phyloP scores from a whole-genome alignment of 2,113 vertebrate genomes.

The Ramphastos sulfuratus region DNA sequence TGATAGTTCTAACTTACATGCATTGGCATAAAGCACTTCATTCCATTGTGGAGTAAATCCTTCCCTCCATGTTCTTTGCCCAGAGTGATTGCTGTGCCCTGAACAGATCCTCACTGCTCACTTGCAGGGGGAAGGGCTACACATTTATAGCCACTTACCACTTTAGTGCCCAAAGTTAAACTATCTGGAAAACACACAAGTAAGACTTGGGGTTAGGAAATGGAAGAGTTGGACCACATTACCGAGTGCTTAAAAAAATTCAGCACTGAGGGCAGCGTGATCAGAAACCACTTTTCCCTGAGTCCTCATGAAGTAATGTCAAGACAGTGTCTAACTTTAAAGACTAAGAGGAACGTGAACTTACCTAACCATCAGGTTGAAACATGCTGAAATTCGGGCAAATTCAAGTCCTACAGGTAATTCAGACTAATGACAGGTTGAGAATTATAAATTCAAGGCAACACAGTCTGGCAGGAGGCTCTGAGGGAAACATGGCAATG shows the following conservation, averaged over 20 bases:
- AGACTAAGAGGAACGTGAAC: background rate
- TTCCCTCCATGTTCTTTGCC: background rate
- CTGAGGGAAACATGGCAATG: background rate
- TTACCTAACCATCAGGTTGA: background rate
- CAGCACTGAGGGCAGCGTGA: background rate
- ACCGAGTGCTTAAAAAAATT: background rate
- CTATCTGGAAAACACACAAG: background rate
- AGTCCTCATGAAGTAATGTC: background rate
- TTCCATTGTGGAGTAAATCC: background rate
- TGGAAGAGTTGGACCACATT: rapidly evolving
- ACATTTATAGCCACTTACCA: background rate
- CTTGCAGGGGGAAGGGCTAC: background rate
- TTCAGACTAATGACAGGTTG: background rate
- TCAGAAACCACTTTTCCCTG: background rate
- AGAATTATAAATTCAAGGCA: background rate
- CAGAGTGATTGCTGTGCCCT: background rate
- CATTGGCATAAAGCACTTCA: background rate
- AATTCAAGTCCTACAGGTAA: background rate
- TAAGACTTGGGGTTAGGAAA: background rate
- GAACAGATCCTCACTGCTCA: background rate
- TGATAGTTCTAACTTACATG: rapidly evolving
- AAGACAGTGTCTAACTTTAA: background rate
- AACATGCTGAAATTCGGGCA: background rate
- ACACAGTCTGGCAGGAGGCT: background rate
- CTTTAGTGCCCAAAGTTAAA: background rate